These are phyloP conservation scores for Python bivittatus DNA, from an alignment of 2,113 vertebrate genomes.

Conservation along the genomic window DNA sequence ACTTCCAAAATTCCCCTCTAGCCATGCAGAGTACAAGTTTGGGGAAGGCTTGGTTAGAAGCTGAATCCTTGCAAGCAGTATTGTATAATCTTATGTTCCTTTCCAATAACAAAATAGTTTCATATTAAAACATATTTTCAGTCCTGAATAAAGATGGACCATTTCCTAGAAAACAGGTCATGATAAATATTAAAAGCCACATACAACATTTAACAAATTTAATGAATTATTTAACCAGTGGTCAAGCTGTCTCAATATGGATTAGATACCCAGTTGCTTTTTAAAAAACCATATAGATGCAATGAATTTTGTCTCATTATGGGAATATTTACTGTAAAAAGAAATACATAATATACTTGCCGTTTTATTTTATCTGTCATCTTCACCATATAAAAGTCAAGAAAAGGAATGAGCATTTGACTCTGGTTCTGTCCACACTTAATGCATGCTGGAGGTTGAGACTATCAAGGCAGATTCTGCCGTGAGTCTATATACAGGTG, in stretches of 20 bases:
- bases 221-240: background rate
- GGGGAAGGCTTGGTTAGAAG: background rate
- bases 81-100: background rate
- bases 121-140: background rate
- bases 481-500: background rate
- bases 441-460: background rate
- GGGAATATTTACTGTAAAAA: background rate
- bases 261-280: background rate
- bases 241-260: background rate
- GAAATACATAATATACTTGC: background rate
- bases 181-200: background rate
- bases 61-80: background rate
- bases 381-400: background rate
- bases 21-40: background rate
- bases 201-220: background rate
- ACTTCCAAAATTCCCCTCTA: background rate
- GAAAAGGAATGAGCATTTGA: background rate
- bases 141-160: background rate
- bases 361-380: background rate
- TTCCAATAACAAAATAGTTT: background rate
- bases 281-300: background rate
- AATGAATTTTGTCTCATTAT: background rate
- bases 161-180: background rate
- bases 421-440: background rate
- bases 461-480: background rate